Evolutionary conservation across 1,140 invertebrate species (phyloP), one percentile per base, ranked within the genome.

Genomic region (Cepaea nemoralis): DNA sequence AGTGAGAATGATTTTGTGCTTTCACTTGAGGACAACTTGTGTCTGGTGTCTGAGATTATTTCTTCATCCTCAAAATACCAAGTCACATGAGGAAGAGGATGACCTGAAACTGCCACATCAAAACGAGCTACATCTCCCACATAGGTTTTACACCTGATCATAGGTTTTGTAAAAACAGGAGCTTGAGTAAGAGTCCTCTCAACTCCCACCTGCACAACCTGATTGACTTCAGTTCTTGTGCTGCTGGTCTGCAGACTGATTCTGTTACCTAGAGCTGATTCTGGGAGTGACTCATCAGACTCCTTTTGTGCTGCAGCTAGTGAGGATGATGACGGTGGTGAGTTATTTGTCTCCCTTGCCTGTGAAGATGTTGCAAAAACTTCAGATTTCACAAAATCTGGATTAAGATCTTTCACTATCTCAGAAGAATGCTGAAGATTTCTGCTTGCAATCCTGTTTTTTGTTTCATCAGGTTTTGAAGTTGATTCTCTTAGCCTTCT

Each of bases 41-140:
- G 85, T 45, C 84, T 79, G 37, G 69, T 45, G 70, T 87, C 86
- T 75, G 78, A 67, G 0, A 70, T 39, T 40, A 89, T 77, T 73
- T 83, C 74, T 33, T 85, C 85, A 75, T 89, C 90, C 84, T 92
- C 90, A n/a, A 88, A 83, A 73, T 88, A 88, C 92, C 92, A 92
- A 37, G 82, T 83, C 40, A 93, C 89, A 6, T 76, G 80, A n/a
- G 90, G 88, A 31, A 79, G 66, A 6, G 91, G 90, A 40, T 89
- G 85, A 37, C 91, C 91, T 66, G 83, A 87, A 35, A 92, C 89
- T 31, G n/a, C 78, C 5, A 89, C 84, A 63, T 89, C 88, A 83
- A 90, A 89, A 59, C 88, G 77, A 22, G 86, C 85, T 22, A 84
- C 83, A 79, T 89, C 88, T 22, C 88, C 88, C 39, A 66, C 76